Base-by-base conservation (phyloP, 2,113 vertebrate genomes). In the Entomyzon cyanotis region DNA sequence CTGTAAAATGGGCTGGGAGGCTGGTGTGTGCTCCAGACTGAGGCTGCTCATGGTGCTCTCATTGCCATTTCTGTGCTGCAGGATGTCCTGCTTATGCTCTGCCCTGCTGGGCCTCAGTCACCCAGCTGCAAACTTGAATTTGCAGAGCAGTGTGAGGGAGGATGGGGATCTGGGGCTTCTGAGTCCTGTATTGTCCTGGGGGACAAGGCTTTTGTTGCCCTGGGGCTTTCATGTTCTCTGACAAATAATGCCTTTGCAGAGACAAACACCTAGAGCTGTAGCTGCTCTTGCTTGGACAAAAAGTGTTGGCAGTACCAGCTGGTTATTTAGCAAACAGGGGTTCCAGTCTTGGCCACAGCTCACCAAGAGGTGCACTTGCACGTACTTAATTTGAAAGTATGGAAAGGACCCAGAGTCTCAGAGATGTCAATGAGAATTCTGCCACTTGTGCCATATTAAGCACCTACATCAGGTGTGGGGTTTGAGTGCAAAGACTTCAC, bases 221-320 rank as follows among this genome's bases (percentile, higher is more conserved):
- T 56, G 28, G 15, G 33, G 5, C 11, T 94, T 87, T 75, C 0
- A 0, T 28, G n/a, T 28, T 22, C 9, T 50, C 24, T 76, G 46
- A 39, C 3, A 81, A 78, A 44, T 1, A 1, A 17, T 2, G 10
- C 4, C 79, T 23, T 50, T 67, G 39, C 30, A 52, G 76, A 63
- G 14, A 50, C 52, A 64, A 93, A 31, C 25, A 53, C 27, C 41
- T 37, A 25, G 33, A 83, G 17, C 41, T 62, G 31, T 39, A 44
- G 63, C 42, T 73, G 33, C 30, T 68, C 10, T 27, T 28, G 41
- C 7, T 52, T 33, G 33, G 39, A 52, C 19, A 41, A 10, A 74
- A 77, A 63, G 12, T 13, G 12, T 14, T 69, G 67, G 47, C 28
- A 79, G 39, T 63, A 50, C 22, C 39, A 42, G 41, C n/a, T 64